phyloP scores from a whole-genome alignment of 2,113 vertebrate species.

The Corynorhinus townsendii region DNA sequence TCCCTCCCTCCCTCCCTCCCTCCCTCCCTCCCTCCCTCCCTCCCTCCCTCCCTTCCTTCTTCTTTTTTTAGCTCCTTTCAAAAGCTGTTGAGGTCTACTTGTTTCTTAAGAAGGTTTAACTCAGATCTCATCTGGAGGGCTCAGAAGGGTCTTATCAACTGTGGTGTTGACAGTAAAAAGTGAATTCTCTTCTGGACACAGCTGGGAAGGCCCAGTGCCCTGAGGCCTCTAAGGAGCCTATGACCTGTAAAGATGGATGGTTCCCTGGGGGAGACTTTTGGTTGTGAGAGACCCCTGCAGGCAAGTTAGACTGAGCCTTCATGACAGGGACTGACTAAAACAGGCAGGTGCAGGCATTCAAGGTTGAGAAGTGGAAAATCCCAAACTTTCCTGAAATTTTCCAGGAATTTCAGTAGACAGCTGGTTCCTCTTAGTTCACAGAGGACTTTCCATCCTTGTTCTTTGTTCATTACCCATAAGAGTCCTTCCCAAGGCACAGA shows the following conservation, averaged over 20 bases:
- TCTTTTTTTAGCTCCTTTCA: not conserved
- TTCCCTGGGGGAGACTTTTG: not conserved
- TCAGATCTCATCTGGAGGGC: not conserved
- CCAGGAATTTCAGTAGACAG: not conserved
- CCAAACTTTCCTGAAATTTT: not conserved
- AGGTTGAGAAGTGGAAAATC: not conserved
- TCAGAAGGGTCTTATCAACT: not conserved
- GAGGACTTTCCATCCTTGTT: not conserved
- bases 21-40: too few relatives aligned
- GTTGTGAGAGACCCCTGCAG: not conserved
- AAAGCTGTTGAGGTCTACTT: not conserved
- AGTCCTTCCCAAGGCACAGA: not conserved
- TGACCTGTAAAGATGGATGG: not conserved
- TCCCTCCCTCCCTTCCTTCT: too few relatives aligned
- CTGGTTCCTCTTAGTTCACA: not conserved
- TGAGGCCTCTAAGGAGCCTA: not conserved
- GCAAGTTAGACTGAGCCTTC: not conserved
- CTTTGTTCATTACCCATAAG: not conserved
- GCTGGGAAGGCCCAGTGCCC: not conserved
- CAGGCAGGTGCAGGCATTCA: not conserved
- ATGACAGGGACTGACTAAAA: not conserved
- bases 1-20: too few relatives aligned
- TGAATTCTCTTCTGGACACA: not conserved
- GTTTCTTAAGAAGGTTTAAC: not conserved
- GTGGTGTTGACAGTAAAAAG: not conserved